phyloP scores from a whole-genome alignment of 2,888 invertebrate species.

The Ophioninae sp. region DNA sequence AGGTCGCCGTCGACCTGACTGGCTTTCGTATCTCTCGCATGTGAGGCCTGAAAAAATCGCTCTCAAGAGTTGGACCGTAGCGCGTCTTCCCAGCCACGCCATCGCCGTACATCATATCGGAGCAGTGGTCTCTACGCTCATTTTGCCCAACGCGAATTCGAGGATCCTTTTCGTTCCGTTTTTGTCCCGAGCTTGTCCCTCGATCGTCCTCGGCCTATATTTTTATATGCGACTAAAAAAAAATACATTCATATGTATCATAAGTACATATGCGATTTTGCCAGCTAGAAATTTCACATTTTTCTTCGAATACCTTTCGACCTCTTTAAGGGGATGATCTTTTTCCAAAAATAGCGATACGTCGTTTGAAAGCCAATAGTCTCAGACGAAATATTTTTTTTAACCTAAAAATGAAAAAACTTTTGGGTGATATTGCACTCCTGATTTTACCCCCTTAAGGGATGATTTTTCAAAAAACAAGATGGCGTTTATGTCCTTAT shows the following conservation, averaged over 20 bases:
- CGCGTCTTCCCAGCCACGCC: constrained; percentile 48
- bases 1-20: constrained; percentile 54
- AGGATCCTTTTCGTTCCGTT: constrained; percentile 56
- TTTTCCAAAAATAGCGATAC: too few relatives aligned
- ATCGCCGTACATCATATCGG: constrained; percentile 59
- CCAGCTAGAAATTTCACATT: too few relatives aligned
- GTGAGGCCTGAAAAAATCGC: constrained; percentile 56
- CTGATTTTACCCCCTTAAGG: too few relatives aligned
- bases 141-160: constrained; percentile 56
- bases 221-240: not conserved
- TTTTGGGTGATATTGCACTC: too few relatives aligned
- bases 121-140: constrained; percentile 37
- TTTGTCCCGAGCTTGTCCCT: constrained; percentile 44
- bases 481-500: too few relatives aligned
- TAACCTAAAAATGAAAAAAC: too few relatives aligned
- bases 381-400: too few relatives aligned
- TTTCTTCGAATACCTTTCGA: too few relatives aligned
- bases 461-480: too few relatives aligned
- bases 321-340: too few relatives aligned
- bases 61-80: constrained; percentile 44
- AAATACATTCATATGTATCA: not conserved
- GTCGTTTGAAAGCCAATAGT: too few relatives aligned
- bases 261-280: not conserved
- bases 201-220: constrained; percentile 8
- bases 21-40: constrained; percentile 52